A percentile compares a stretch with the other conserved stretches of the same genome.
Conservation (phyloP, 2,113 vertebrate species). For the Clupea harengus region DNA sequence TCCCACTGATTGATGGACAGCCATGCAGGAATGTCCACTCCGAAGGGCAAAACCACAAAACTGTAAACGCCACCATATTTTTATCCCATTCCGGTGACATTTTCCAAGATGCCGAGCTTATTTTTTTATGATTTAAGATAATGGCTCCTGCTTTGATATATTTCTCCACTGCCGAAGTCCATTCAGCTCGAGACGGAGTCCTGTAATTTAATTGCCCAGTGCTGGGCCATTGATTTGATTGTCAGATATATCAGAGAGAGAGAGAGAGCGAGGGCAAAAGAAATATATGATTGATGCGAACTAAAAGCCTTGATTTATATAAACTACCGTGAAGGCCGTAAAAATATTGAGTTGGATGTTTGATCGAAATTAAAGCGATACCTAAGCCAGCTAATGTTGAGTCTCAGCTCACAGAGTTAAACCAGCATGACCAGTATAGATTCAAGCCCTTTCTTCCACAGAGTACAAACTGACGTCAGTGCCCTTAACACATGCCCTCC, state of each 20-base stretch:
- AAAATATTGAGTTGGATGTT: conserved; percentile 24
- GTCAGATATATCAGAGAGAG: conserved; percentile 19
- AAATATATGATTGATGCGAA: conserved; percentile 15
- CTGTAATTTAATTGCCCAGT: conserved; percentile 24
- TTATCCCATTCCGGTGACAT: conserved; percentile 9
- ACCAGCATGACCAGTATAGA: conserved; percentile 31
- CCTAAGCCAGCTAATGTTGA: conserved; percentile 17
- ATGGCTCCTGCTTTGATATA: conserved; percentile 22
- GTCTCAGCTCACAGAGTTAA: background rate
- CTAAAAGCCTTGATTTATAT: conserved; percentile 1
- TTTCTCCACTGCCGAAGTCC: conserved; percentile 17
- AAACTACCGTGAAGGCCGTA: conserved; percentile 17
- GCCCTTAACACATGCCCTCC: conserved; percentile 38
- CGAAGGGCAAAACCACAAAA: conserved; percentile 32
- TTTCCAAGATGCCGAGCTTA: conserved; percentile 19
- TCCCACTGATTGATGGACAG: conserved; percentile 17
- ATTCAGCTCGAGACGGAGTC: conserved; percentile 6
- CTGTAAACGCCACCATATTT: conserved; percentile 18
- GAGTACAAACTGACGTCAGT: background rate
- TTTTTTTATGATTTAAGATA: conserved; percentile 35
- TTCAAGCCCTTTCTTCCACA: conserved; percentile 29
- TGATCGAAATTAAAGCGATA: conserved; percentile 16
- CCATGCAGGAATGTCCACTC: conserved; percentile 25
- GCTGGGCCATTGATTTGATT: conserved; percentile 22
- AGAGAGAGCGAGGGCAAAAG: background rate